A percentile compares a stretch with the other conserved stretches of the same genome.
Evolutionary conservation across 92 coral and sea anemone genomes (phyloP).

Genomic region (Palythoa caribaeorum): DNA sequence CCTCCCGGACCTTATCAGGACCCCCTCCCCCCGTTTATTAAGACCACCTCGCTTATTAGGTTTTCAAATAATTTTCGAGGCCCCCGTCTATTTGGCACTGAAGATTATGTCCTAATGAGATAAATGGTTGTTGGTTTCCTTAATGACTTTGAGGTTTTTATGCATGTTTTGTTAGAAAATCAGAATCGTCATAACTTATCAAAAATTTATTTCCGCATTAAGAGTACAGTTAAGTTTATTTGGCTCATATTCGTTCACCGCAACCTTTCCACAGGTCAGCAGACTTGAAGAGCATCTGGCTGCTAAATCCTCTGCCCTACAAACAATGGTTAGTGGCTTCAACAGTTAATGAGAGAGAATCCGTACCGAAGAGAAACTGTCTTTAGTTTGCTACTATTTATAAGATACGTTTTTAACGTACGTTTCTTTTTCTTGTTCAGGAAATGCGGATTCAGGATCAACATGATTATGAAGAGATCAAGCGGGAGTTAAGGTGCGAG

Average conservation of each 20-base stretch:
- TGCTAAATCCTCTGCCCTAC: conserved; percentile 78
- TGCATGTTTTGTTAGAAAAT: too few relatives aligned
- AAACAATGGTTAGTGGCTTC: conserved; percentile 72
- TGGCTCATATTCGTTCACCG: neutral
- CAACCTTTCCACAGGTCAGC: conserved; percentile 59
- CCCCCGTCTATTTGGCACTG: too few relatives aligned
- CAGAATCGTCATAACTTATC: too few relatives aligned
- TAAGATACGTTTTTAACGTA: neutral
- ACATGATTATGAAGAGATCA: conserved; percentile 90
- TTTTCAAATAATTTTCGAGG: too few relatives aligned
- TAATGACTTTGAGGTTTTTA: too few relatives aligned
- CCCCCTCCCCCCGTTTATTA: too few relatives aligned
- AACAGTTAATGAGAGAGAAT: neutral
- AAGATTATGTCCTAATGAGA: too few relatives aligned
- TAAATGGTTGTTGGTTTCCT: too few relatives aligned
- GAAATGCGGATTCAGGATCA: conserved; percentile 85
- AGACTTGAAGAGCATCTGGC: conserved; percentile 92
- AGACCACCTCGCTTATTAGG: too few relatives aligned
- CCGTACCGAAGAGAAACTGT: neutral
- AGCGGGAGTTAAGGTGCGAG: conserved; percentile 87
- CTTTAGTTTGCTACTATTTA: neutral
- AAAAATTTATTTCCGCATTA: too few relatives aligned
- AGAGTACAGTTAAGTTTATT: too few relatives aligned
- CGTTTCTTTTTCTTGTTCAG: conserved; percentile 35
- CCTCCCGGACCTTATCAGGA: too few relatives aligned